Base-by-base conservation (phyloP, 2,113 vertebrate genomes). In the Etia nguti region DNA sequence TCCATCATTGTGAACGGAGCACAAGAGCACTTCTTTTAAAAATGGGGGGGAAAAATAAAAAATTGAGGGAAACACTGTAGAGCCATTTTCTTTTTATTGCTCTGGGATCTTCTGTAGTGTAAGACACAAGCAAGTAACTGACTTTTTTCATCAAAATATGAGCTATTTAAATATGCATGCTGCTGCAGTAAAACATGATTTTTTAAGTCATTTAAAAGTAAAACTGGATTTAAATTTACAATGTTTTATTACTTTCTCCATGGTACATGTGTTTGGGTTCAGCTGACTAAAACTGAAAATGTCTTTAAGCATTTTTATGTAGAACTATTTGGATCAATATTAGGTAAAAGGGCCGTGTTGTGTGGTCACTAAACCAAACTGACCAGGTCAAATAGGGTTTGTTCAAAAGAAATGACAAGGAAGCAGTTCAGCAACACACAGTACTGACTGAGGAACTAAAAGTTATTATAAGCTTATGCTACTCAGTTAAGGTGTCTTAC, bases 31-130 rank as follows among this genome's bases (percentile, higher is more conserved):
- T 18, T 75, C 8, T 7, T 48, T 31, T 50, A 11, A 77, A 75
- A 75, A 75, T 0, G 4, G 6, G 20, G 20, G 4, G 18, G 1
- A 1, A 4, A 24, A 43, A 73, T 24, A 46, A 46, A 20, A 20
- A 16, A 24, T 29, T 29, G 41, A 48, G 16, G 11, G 0, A 75
- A 75, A 77, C 16, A 50, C 16, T 77, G 0, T 5, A 77, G 43
- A 50, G 70, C 43, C 43, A 50, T 77, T 50, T 75, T 48, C 43
- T 50, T 50, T 50, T 77, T 50, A 77, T 50, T 77, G 43, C 43
- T 77, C 16, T 50, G 43, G 43, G 16, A 50, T 50, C 24, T 26
- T 73, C 16, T 73, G 22, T 26, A 7, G 22, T 48, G 24, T 29
- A 20, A 50, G 43, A 50, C 46, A 48, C 10, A 77, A 50, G 6